A percentile compares a stretch with the other conserved stretches of the same genome.
These are phyloP conservation scores for Calephelis virginiensis DNA, from an alignment of 1,140 invertebrate genomes.

Conservation along the genomic window DNA sequence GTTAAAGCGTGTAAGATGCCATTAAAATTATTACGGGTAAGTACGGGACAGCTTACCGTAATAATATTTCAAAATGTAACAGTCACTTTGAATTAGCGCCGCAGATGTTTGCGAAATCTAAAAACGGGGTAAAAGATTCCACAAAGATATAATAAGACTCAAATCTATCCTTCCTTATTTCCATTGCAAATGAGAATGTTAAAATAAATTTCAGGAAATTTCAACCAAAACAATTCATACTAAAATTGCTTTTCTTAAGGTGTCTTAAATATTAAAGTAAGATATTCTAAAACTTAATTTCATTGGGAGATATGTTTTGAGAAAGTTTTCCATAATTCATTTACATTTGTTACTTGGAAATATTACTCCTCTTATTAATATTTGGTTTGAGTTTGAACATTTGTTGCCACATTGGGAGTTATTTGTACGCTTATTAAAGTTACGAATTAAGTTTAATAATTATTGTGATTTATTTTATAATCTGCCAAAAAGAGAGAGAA, in stretches of 20 bases:
- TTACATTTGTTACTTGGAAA: neutral
- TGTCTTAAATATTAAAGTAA: neutral
- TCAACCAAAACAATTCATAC: constrained; percentile 15
- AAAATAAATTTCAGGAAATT: constrained; percentile 12
- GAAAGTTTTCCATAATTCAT: neutral
- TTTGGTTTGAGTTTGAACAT: neutral
- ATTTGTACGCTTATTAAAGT: too few relatives aligned
- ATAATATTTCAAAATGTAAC: neutral
- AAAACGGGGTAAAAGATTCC: constrained; percentile 7
- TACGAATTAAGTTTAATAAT: too few relatives aligned
- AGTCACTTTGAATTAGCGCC: neutral
- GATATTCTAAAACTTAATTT: neutral
- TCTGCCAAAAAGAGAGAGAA: too few relatives aligned
- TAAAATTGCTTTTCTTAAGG: constrained; percentile 13
- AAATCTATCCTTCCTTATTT: constrained; percentile 14
- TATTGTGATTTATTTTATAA: too few relatives aligned
- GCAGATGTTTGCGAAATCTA: constrained; percentile 2
- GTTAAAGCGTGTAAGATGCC: too few relatives aligned
- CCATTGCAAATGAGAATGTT: constrained; percentile 10
- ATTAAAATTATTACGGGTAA: too few relatives aligned
- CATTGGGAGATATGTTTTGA: neutral
- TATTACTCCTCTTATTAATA: neutral
- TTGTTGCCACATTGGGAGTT: too few relatives aligned
- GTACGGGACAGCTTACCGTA: too few relatives aligned
- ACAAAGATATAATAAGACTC: constrained; percentile 1